Base-by-base conservation (phyloP, 2,888 invertebrate species). In the Lasioglossum figueresi region DNA sequence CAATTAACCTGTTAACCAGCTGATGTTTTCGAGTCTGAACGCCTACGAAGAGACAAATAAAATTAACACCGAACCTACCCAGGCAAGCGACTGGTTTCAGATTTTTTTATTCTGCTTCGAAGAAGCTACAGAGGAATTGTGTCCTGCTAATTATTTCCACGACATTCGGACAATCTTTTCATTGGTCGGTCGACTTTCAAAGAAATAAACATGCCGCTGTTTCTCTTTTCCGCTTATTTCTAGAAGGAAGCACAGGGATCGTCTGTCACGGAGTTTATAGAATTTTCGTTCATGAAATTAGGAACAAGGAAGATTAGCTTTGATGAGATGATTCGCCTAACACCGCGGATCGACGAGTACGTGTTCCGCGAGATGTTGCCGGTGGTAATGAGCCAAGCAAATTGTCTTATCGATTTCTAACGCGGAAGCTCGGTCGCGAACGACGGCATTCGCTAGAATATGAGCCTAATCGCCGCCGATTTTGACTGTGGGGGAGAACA, bases 371-470 rank as follows among this genome's bases (percentile, higher is more conserved):
- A 56, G 56, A 56, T 12, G n/a, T 12, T 56, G 56, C 56, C n/a
- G 56, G 10, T 56, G 56, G 56, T 56, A n/a, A 56, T 56, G 56
- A 56, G 56, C 31, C 63, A 31, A 31, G 63, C 66, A 70, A 59
- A 76, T 43, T 37, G 52, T 79, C 80, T 52, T 56, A 78, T 84
- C 40, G 73, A 71, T 87, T 75, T 77, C 79, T 19, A 52, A 34
- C 68, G 68, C 68, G 68, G 68, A 68, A 80, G 75, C 68, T 48
- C 73, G 80, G 80, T 80, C 66, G 27, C 40, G n/a, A 37, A 12
- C 34, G 19, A 10, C 68, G 8, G 23, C 14, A 40, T 4, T 40
- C 23, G 1, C 23, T 4, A 0, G 37, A 12, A 19, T 3, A 1
- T 0, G n/a, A 37, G 37, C 74, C 66, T 76, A 83, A 79, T 79